Percentiles rank a stretch among this genome's conserved stretches.
Evolutionary conservation across 2,113 vertebrate genomes (phyloP).

Genomic region (Brachirus orientalis): DNA sequence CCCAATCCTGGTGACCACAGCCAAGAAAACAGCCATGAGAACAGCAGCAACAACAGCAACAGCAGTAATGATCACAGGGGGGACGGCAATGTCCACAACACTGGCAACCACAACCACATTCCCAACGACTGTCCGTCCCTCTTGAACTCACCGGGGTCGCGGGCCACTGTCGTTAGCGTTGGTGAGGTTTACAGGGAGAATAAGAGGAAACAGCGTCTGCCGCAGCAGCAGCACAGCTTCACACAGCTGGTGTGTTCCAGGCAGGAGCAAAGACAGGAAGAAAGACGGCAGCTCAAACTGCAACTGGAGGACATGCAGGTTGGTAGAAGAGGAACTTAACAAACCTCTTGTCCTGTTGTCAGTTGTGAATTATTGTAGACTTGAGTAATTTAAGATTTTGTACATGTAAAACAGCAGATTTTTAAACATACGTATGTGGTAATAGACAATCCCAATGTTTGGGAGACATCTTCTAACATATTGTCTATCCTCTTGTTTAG

Average conservation of each 20-base stretch:
- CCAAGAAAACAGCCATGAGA: slow-evolving; percentile 46
- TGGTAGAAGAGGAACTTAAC: slow-evolving; percentile 21
- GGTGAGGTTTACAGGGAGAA: slow-evolving; percentile 97
- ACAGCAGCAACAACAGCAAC: slow-evolving; percentile 33
- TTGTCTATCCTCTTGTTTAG: slow-evolving; percentile 64
- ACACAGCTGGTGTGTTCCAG: slow-evolving; percentile 96
- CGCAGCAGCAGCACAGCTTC: slow-evolving; percentile 98
- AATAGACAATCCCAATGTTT: not conserved
- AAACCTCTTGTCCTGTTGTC: too few species aligned
- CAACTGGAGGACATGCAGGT: slow-evolving; percentile 98
- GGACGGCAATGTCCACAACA: slow-evolving; percentile 43
- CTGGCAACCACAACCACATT: slow-evolving; percentile 37
- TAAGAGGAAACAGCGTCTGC: slow-evolving; percentile 98
- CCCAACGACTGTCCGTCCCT: slow-evolving; percentile 85
- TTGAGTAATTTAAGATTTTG: too few species aligned
- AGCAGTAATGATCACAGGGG: slow-evolving; percentile 50
- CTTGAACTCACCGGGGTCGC: slow-evolving; percentile 69
- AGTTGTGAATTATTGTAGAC: too few species aligned
- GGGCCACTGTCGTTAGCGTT: slow-evolving; percentile 30
- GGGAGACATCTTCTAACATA: not conserved
- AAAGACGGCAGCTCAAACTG: slow-evolving; percentile 96
- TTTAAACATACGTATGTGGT: too few species aligned
- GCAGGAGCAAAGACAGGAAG: slow-evolving; percentile 96
- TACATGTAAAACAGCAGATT: too few species aligned
- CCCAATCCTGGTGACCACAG: slow-evolving; percentile 70